phyloP scores from a whole-genome alignment of 2,113 vertebrate species.

The Rhabdornis inornatus region DNA sequence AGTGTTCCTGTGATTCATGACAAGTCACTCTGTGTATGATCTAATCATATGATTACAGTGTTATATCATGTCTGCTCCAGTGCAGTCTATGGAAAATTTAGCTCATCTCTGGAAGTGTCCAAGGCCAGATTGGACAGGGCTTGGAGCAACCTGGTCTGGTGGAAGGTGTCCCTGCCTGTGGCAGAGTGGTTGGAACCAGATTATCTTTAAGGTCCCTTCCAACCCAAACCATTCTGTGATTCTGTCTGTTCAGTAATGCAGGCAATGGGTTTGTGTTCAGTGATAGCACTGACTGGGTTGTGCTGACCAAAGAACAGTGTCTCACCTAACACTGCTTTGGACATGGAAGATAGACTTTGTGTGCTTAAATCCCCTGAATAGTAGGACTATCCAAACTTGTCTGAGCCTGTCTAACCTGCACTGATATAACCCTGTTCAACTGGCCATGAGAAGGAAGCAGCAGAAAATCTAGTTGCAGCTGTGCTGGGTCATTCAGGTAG shows the following conservation, averaged over 20 bases:
- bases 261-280: neutral
- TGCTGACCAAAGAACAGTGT: neutral
- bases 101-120: neutral
- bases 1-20: neutral
- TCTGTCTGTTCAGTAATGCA: neutral
- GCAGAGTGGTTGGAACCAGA: neutral
- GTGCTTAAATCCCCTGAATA: neutral
- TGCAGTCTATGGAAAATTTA: neutral
- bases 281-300: neutral
- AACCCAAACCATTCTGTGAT: neutral
- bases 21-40: neutral
- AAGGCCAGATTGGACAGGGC: accelerated
- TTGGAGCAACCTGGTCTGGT: neutral
- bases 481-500: neutral
- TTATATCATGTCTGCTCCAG: neutral
- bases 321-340: neutral
- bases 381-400: neutral
- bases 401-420: neutral
- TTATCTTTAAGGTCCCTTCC: neutral
- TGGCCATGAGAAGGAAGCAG: neutral
- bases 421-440: neutral
- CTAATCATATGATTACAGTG: neutral
- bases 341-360: neutral
- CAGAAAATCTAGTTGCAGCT: neutral
- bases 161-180: neutral